phyloP scores from a whole-genome alignment of 2,888 invertebrate species.

The Diarsia rubi region DNA sequence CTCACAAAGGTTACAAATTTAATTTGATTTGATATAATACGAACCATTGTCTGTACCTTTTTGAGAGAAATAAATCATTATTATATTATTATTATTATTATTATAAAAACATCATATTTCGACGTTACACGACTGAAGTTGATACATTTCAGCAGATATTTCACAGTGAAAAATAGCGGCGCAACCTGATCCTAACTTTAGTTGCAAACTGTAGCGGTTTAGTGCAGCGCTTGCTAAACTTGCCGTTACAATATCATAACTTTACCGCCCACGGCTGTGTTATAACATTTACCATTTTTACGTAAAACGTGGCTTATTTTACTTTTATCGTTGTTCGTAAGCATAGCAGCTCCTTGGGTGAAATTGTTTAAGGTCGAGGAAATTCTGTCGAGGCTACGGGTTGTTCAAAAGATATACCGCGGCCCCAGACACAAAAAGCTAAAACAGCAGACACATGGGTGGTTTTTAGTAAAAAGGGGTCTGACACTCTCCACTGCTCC shows the following conservation, averaged over 20 bases:
- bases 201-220: slow-evolving; percentile 37
- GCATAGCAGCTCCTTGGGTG: background rate
- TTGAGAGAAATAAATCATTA: too few relatives aligned
- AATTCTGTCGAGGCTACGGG: too few relatives aligned
- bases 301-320: slow-evolving; percentile 20
- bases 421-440: too few relatives aligned
- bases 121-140: slow-evolving; percentile 27
- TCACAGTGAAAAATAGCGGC: slow-evolving; percentile 40
- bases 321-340: slow-evolving; percentile 7
- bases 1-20: too few relatives aligned
- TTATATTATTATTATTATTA: too few relatives aligned
- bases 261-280: slow-evolving; percentile 18
- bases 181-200: slow-evolving; percentile 36
- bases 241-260: slow-evolving; percentile 46
- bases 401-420: too few relatives aligned
- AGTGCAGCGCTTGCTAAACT: slow-evolving; percentile 41
- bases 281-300: slow-evolving; percentile 20
- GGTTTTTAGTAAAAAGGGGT: too few relatives aligned
- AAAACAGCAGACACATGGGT: too few relatives aligned
- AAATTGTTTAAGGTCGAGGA: slow-evolving; percentile 5
- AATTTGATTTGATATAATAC: too few relatives aligned
- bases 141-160: slow-evolving; percentile 41
- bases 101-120: slow-evolving; percentile 21
- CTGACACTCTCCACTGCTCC: too few relatives aligned
- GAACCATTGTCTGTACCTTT: too few relatives aligned